Base-by-base conservation (phyloP, 1,140 invertebrate genomes). In the Pseudomyrmex cubaensis region DNA sequence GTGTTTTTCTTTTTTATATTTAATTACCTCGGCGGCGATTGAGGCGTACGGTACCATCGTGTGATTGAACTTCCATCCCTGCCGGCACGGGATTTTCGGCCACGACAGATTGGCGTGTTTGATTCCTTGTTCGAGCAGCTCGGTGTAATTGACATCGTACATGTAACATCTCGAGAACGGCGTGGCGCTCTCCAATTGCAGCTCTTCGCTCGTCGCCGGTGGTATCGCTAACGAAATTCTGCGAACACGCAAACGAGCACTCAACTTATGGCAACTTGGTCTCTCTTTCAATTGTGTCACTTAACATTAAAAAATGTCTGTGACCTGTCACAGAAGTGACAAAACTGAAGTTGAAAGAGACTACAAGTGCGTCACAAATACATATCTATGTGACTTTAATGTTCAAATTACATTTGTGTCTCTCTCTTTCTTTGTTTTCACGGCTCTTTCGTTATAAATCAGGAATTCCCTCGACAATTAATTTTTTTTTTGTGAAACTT, bases 31-130 rank as follows among this genome's bases (percentile, higher is more conserved):
- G 4, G 97, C 96, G 52, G 97, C 97, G 20, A 98, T 97, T 1
- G 97, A 97, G 2, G 95, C 92, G 89, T 98, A 98, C 0, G 97
- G 97, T 83, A 97, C 95, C 89, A 97, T 96, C 1, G 96, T 96
- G 76, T 95, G 96, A 91, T 97, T 96, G 89, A 97, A 98, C 35
- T 94, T 95, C 97, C 97, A 98, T 12, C 97, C 97, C 78, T 96
- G 87, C n/a, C 93, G 92, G 87, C 97, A 98, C 0, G 94, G 89
- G 17, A 91, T 93, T 1, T 92, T 94, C 0, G 96, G 95, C 97
- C 97, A 97, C 20, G 95, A 95, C 2, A 96, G 93, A 92, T 97
- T 95, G 5, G 96, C 91, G 86, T 92, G 84, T 62, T 91, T 94
- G 62, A 95, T 89, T 5, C 96, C 95, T 56, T 95, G 87, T 2